Base-by-base conservation (phyloP, 2,888 invertebrate genomes). In the Epicampocera succincta region DNA sequence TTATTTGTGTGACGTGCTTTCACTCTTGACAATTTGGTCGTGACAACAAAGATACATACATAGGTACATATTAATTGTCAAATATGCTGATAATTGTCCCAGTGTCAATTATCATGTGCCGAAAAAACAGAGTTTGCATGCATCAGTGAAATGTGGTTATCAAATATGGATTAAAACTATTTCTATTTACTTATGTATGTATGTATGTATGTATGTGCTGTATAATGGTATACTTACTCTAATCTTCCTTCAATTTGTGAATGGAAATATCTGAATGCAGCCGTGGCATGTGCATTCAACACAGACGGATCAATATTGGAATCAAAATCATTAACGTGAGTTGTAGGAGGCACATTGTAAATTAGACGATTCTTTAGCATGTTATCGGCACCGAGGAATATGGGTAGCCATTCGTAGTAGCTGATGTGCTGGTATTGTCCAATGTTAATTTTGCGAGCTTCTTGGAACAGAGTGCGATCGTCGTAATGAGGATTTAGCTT, bases 191-290 rank as follows among this genome's bases (percentile, higher is more conserved):
- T n/a, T n/a, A n/a, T n/a, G n/a, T n/a, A n/a, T n/a, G n/a, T n/a
- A n/a, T n/a, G n/a, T n/a, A n/a, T n/a, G n/a, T n/a, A n/a, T n/a
- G n/a, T 25, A 25, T 25, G 1, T 33, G 3, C 3, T 33, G 33
- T 33, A 33, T 52, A 3, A 19, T 4, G 19, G 13, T 13, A 12
- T 73, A 89, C 91, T 89, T 89, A 92, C 92, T 92, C 91, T 48
- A 92, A 85, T 84, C 90, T 87, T 25, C 92, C 92, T 78, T 90
- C 92, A 74, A 94, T 92, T 84, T 94, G 91, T 1, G 93, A 92
- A 88, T 94, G 94, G 84, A 94, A 93, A 86, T 93, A 93, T 87
- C 94, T 90, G 87, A 93, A 94, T 0, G 94, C 94, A 17, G 93
- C 94, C 0, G 94, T 92, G 0, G 94, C 93, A 86, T 94, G 94